A percentile compares a stretch with the other conserved stretches of the same genome.
Conservation (phyloP, 1,140 invertebrate species). For the Brachionus sp. region DNA sequence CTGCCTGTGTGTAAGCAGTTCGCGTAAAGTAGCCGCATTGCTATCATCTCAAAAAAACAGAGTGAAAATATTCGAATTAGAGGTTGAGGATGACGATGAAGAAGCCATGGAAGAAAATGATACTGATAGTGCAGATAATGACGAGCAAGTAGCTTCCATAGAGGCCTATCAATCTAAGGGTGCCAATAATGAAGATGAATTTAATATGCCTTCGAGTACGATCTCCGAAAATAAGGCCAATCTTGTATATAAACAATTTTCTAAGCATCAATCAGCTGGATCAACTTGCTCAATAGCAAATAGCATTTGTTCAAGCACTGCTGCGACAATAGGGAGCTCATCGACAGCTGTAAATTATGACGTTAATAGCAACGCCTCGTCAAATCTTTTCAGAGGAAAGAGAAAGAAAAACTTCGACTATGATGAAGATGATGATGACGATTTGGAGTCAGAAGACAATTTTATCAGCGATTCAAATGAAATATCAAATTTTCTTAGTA, state of each 20-base stretch:
- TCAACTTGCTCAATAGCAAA: constrained; percentile 40
- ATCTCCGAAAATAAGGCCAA: neutral
- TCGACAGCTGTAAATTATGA: constrained; percentile 29
- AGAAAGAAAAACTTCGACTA: constrained; percentile 42
- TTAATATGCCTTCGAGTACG: neutral
- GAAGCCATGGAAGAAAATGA: constrained; percentile 41
- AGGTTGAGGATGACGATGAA: constrained; percentile 25
- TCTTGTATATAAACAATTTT: neutral
- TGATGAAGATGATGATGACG: constrained; percentile 43
- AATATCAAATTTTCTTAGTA: neutral
- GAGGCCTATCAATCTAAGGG: neutral
- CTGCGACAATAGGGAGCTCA: constrained; percentile 6
- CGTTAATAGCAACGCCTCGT: neutral
- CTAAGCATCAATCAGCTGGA: constrained; percentile 33
- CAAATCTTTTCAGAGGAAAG: constrained; percentile 14
- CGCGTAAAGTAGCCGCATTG: constrained; percentile 7
- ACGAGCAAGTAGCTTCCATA: neutral
- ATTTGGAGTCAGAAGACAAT: constrained; percentile 24
- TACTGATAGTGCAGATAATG: constrained; percentile 23
- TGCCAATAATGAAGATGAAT: neutral
- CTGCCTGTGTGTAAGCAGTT: constrained; percentile 32
- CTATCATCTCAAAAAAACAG: neutral
- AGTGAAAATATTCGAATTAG: constrained; percentile 44
- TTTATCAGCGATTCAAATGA: neutral
- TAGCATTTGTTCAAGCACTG: constrained; percentile 33